Percentiles rank a stretch among this genome's conserved stretches.
phyloP scores from a whole-genome alignment of 2,797 vertebrate species.

The Pangasius djambal region DNA sequence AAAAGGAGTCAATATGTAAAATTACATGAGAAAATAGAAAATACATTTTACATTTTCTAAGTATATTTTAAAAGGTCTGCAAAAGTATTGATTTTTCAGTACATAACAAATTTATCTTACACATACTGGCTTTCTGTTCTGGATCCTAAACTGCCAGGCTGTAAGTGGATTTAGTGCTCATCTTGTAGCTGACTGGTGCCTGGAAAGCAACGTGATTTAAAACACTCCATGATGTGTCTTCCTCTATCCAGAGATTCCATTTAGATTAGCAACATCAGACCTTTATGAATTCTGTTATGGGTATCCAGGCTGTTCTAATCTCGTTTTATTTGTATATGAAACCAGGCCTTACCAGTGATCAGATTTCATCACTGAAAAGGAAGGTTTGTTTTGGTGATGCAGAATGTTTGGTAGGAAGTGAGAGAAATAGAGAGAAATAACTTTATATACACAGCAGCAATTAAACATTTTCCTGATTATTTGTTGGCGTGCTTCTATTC shows the following conservation, averaged over 20 bases:
- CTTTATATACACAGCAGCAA: too few relatives aligned
- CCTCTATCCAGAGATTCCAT: slow-evolving; percentile 43
- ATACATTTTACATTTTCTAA: not conserved
- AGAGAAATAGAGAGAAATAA: not conserved
- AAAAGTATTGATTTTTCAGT: not conserved
- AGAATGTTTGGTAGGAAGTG: not conserved
- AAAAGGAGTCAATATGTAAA: not conserved
- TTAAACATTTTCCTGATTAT: slow-evolving; percentile 8
- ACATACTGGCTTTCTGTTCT: slow-evolving; percentile 16
- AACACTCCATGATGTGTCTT: slow-evolving; percentile 34
- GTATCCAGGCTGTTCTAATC: slow-evolving; percentile 33
- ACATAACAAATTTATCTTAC: not conserved
- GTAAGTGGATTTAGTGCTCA: slow-evolving; percentile 28
- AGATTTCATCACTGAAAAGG: slow-evolving; percentile 16
- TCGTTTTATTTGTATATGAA: slow-evolving; percentile 33
- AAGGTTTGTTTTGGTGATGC: not conserved
- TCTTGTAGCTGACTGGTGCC: slow-evolving; percentile 27
- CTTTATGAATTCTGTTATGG: slow-evolving; percentile 44
- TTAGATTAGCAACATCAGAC: slow-evolving; percentile 48
- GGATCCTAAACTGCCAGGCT: slow-evolving; percentile 19
- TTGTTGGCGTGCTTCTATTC: not conserved
- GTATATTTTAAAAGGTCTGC: not conserved
- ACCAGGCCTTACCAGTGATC: slow-evolving; percentile 16
- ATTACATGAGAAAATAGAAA: not conserved
- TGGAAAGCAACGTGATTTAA: slow-evolving; percentile 44